Percentiles rank a stretch among this genome's conserved stretches.
phyloP scores from a whole-genome alignment of 2,797 vertebrate genomes.

The Diplodus sargus region DNA sequence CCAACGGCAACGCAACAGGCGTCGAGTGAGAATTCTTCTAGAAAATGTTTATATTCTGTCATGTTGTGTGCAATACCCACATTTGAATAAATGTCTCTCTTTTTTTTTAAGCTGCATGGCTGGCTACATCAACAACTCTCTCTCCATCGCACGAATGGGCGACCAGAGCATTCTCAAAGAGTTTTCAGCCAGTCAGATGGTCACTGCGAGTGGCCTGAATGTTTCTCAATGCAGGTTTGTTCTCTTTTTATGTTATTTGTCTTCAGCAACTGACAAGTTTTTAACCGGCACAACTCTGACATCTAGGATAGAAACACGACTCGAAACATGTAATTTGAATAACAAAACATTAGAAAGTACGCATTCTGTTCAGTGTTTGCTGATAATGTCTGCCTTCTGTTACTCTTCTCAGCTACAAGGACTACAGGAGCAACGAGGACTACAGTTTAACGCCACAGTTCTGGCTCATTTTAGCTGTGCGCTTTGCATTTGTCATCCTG shows the following conservation, averaged over 20 bases:
- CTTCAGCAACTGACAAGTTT: background rate
- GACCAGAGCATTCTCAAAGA: constrained; percentile 71
- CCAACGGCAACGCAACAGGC: constrained; percentile 37
- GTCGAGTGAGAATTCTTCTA: constrained; percentile 83
- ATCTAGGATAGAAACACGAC: background rate
- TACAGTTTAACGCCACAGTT: constrained; percentile 88
- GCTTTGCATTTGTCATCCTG: constrained; percentile 93
- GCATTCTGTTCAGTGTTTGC: background rate
- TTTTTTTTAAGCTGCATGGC: constrained; percentile 86
- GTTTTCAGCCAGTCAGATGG: constrained; percentile 58
- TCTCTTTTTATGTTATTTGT: constrained; percentile 17
- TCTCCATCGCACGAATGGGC: constrained; percentile 85
- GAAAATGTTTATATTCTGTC: background rate
- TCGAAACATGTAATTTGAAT: constrained; percentile 17
- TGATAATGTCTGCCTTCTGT: constrained; percentile 4
- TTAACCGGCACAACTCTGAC: background rate
- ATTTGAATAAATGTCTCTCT: background rate
- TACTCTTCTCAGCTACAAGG: constrained; percentile 87
- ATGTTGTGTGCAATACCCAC: background rate
- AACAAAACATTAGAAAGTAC: background rate
- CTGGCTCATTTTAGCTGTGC: constrained; percentile 93
- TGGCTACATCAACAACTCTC: constrained; percentile 92
- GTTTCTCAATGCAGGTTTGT: constrained; percentile 90
- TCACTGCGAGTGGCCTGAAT: constrained; percentile 54
- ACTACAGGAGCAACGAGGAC: constrained; percentile 87